phyloP scores from a whole-genome alignment of 1,140 invertebrate species.

The Drosophila burlai region DNA sequence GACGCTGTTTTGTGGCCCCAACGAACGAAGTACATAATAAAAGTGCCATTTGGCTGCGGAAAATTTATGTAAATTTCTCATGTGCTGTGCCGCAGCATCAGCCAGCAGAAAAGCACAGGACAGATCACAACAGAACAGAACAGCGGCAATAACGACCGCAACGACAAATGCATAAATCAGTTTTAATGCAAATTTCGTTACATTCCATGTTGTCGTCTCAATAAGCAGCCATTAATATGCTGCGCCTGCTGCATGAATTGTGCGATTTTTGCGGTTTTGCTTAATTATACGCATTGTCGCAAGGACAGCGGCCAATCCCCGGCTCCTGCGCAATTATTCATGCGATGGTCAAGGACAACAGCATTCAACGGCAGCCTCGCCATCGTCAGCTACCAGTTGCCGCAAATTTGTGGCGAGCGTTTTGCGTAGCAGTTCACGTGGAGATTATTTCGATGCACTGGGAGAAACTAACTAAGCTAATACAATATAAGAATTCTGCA shows the following conservation, averaged over 20 bases:
- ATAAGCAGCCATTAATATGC: slow-evolving; percentile 77
- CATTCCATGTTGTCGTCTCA: slow-evolving; percentile 46
- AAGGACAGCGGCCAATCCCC: slow-evolving; percentile 47
- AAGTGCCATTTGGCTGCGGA: slow-evolving; percentile 56
- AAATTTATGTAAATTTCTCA: slow-evolving; percentile 61
- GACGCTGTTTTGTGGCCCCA: slow-evolving; percentile 36
- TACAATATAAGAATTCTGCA: too few species aligned
- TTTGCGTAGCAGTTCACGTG: slow-evolving; percentile 29
- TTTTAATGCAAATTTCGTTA: slow-evolving; percentile 65
- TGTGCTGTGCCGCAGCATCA: slow-evolving; percentile 29
- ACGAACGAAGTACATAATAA: slow-evolving; percentile 45
- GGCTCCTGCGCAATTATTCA: slow-evolving; percentile 57
- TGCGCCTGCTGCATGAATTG: slow-evolving; percentile 63
- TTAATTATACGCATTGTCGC: slow-evolving; percentile 70
- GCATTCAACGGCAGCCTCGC: slow-evolving; percentile 3
- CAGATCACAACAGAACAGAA: neutral
- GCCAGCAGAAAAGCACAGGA: slow-evolving; percentile 13
- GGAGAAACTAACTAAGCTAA: slow-evolving; percentile 8
- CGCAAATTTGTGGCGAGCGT: slow-evolving; percentile 29
- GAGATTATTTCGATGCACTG: slow-evolving; percentile 55
- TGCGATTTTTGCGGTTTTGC: slow-evolving; percentile 61
- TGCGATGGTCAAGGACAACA: slow-evolving; percentile 70
- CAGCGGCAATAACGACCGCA: slow-evolving; percentile 40
- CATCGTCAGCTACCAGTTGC: slow-evolving; percentile 41
- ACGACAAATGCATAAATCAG: slow-evolving; percentile 64